phyloP scores from a whole-genome alignment of 1,140 invertebrate genomes.

The Trinorchestia longiramus region DNA sequence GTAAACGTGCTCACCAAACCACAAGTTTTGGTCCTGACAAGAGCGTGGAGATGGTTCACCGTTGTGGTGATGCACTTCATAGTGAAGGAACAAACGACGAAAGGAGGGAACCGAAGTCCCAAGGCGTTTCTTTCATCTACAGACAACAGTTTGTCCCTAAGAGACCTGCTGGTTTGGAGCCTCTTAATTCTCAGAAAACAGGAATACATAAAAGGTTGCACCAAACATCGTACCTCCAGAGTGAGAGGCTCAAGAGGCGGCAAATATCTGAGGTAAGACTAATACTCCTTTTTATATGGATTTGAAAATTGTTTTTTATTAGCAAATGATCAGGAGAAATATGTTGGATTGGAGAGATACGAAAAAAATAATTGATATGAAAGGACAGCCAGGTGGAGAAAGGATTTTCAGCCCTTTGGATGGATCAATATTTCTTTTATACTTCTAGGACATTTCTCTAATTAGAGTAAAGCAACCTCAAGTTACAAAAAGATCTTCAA shows the following conservation, averaged over 20 bases:
- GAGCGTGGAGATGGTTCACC: background rate
- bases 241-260: background rate
- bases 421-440: too few relatives aligned
- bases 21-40: background rate
- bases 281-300: background rate
- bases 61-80: background rate
- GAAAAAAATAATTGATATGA: too few relatives aligned
- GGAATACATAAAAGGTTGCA: background rate
- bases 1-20: background rate
- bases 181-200: background rate
- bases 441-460: too few relatives aligned
- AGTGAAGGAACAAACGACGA: background rate
- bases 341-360: too few relatives aligned
- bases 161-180: background rate
- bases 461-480: too few relatives aligned
- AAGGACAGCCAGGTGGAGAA: too few relatives aligned
- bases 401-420: too few relatives aligned
- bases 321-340: too few relatives aligned
- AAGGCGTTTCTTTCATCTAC: slow-evolving; percentile 31
- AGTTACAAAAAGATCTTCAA: too few relatives aligned
- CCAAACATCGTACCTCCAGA: background rate
- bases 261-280: slow-evolving; percentile 28
- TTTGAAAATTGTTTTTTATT: too few relatives aligned
- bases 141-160: background rate
- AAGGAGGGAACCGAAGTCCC: background rate